phyloP scores from a whole-genome alignment of 1,140 invertebrate species.

The Aphelinus certus region DNA sequence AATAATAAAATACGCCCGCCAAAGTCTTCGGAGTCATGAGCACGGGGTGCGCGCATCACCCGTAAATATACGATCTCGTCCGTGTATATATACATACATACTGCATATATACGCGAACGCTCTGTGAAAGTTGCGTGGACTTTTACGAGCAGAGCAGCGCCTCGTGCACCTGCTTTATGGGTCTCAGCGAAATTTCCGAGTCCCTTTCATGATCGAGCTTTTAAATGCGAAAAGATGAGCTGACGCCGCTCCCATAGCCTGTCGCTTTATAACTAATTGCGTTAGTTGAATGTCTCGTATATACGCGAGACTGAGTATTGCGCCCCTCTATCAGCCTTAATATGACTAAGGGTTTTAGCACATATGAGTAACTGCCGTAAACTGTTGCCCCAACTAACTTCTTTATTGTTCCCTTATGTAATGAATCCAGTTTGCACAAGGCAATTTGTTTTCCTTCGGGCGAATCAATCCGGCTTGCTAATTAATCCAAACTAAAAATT shows the following conservation, averaged over 20 bases:
- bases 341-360: neutral
- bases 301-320: slow-evolving; percentile 20
- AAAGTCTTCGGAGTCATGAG: neutral
- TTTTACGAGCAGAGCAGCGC: slow-evolving; percentile 2
- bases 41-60: neutral
- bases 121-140: slow-evolving; percentile 3
- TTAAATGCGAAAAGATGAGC: neutral
- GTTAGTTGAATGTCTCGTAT: no score
- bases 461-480: no score
- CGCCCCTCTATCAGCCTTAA: slow-evolving; percentile 15
- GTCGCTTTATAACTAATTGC: slow-evolving; percentile 28
- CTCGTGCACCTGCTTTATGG: slow-evolving; percentile 22
- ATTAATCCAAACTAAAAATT: no score
- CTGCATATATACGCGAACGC: no score
- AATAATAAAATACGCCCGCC: neutral
- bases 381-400: no score
- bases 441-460: no score
- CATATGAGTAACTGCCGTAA: no score
- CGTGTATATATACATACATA: no score
- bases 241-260: no score
- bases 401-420: no score
- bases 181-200: slow-evolving; percentile 6
- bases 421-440: no score
- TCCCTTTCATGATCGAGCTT: slow-evolving; percentile 16
- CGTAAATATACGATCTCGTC: neutral